A percentile compares a stretch with the other conserved stretches of the same genome.
phyloP scores from a whole-genome alignment of 2,113 vertebrate species.

The Mus pahari region DNA sequence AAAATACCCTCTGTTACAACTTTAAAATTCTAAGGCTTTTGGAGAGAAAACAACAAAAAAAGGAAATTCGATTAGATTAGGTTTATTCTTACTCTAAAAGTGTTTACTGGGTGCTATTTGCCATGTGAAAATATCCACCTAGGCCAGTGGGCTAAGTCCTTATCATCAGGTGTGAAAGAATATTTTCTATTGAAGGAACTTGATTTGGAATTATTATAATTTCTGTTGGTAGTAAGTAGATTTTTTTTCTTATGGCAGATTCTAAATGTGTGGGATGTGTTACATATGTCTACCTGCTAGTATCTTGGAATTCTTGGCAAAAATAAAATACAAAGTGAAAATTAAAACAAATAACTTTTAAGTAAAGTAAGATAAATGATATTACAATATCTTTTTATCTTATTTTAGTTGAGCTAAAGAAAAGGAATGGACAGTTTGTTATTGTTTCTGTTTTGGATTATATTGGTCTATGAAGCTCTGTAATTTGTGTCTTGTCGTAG shows the following conservation, averaged over 20 bases:
- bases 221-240: not conserved
- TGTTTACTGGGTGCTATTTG: constrained; percentile 1
- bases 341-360: constrained; percentile 38
- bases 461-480: constrained; percentile 82
- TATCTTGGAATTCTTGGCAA: not conserved
- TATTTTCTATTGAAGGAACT: not conserved
- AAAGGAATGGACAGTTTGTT: constrained; percentile 75
- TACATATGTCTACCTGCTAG: not conserved
- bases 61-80: constrained; percentile 42
- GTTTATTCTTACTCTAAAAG: constrained; percentile 42
- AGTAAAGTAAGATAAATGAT: constrained; percentile 24
- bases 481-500: constrained; percentile 86
- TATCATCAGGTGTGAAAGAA: constrained; percentile 26
- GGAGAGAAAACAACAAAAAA: constrained; percentile 18
- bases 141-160: not conserved
- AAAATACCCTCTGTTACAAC: not conserved
- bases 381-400: constrained; percentile 71
- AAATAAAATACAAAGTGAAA: constrained; percentile 20
- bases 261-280: not conserved
- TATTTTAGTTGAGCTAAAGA: constrained; percentile 63
- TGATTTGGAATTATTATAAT: constrained; percentile 41
- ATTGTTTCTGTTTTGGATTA: constrained; percentile 82
- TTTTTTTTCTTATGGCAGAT: constrained; percentile 56
- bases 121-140: constrained; percentile 19
- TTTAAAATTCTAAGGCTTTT: constrained; percentile 48